Evolutionary conservation across 2,888 invertebrate genomes (phyloP), one percentile per base, ranked within the genome.

Genomic region (Ceriagrion tenellum): DNA sequence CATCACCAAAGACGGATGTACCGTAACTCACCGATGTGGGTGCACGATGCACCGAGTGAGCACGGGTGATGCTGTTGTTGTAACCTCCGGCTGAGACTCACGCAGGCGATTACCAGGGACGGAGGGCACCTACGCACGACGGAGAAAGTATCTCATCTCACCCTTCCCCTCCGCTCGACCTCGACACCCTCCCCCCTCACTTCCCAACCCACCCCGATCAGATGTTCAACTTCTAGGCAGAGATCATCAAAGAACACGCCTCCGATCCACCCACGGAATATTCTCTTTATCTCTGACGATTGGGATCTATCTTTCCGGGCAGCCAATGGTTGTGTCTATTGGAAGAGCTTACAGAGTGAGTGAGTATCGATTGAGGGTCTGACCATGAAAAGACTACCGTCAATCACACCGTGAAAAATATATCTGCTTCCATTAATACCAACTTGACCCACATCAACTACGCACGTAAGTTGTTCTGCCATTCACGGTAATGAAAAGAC

Each of bases 111-210:
- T 16, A 35, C 35, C 26, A 2, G 69, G 69, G 69, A 47, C 6
- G 69, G n/a, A 26, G 69, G 81, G 10, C 35, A 81, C 35, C 10
- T 35, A 30, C 81, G 81, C 81, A 47, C 47, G 47, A 47, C 30
- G 81, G 81, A 35, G 81, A 81, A 81, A 81, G 81, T 81, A 81
- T 81, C 35, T 81, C 81, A 81, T 81, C 35, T 81, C 81, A 81
- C 81, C 30, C 81, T 13, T 35, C n/a, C n/a, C n/a, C n/a, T n/a
- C n/a, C n/a, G n/a, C n/a, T n/a, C n/a, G n/a, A n/a, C n/a, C n/a
- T n/a, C n/a, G n/a, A n/a, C n/a, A n/a, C 59, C 59, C 47, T 8
- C 47, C 12, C 26, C 69, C 3, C 20, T n/a, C 69, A 6, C 4
- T 8, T 47, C 8, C 47, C 47, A 4, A 47, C 47, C n/a, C 10